Conservation (phyloP, 1,140 invertebrate genomes). For the Bactericera cockerelli region DNA sequence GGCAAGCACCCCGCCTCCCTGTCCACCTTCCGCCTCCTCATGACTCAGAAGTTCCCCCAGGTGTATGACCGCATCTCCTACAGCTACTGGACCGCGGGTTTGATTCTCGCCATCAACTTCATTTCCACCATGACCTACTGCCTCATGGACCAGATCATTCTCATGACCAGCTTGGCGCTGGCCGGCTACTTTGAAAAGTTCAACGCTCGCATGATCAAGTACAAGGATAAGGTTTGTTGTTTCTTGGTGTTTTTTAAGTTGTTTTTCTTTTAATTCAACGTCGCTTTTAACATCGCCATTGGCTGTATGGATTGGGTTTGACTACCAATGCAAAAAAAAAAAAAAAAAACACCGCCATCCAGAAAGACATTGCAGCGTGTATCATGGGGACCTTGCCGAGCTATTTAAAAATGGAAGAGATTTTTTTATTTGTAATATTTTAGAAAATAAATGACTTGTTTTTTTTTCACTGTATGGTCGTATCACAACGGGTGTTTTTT, state of each 20-base stretch:
- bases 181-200: conserved; percentile 16
- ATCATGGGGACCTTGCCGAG: too few species aligned
- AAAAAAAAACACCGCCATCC: too few species aligned
- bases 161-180: conserved; percentile 16
- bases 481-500: too few species aligned
- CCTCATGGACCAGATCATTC: conserved; percentile 16
- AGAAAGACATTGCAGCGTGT: too few species aligned
- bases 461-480: too few species aligned
- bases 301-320: not conserved
- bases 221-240: conserved; percentile 13
- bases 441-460: too few species aligned
- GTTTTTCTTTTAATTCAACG: too few species aligned
- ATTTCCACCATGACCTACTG: conserved; percentile 14
- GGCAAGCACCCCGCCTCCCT: too few species aligned
- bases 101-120: conserved; percentile 13
- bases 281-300: not conserved
- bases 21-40: not conserved
- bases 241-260: too few species aligned
- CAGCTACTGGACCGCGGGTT: conserved; percentile 13
- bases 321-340: too few species aligned
- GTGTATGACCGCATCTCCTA: conserved; percentile 13
- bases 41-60: conserved; percentile 15
- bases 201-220: conserved; percentile 9
- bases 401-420: too few species aligned
- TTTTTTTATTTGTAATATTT: too few species aligned